Percentiles rank a stretch among this genome's conserved stretches.
Evolutionary conservation across 2,888 invertebrate genomes (phyloP).

Genomic region (Polietes domitor): DNA sequence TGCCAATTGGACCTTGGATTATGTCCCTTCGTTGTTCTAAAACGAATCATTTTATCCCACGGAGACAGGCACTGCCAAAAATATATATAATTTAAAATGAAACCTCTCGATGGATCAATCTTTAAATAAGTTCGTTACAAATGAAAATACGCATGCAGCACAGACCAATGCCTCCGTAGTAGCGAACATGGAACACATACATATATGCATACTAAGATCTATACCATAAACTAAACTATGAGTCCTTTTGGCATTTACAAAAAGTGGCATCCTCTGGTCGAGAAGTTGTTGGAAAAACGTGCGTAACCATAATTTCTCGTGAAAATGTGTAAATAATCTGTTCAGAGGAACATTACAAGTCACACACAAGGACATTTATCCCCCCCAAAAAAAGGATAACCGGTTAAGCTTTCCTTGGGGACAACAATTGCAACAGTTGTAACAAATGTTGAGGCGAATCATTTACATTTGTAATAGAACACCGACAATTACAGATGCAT

Average conservation of each 20-base stretch:
- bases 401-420: slow-evolving; percentile 23
- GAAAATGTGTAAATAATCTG: slow-evolving; percentile 65
- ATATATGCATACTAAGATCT: too few relatives aligned
- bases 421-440: slow-evolving; percentile 59
- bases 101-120: too few relatives aligned
- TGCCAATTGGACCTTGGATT: too few relatives aligned
- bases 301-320: slow-evolving; percentile 61
- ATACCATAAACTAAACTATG: not conserved
- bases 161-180: too few relatives aligned
- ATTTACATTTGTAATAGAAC: slow-evolving; percentile 66
- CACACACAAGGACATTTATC: not conserved
- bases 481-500: slow-evolving; percentile 32
- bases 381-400: not conserved
- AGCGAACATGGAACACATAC: too few relatives aligned
- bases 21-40: too few relatives aligned
- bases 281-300: slow-evolving; percentile 59
- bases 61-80: too few relatives aligned
- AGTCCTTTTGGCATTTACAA: slow-evolving; percentile 25
- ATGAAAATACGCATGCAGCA: too few relatives aligned
- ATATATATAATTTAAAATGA: too few relatives aligned
- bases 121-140: too few relatives aligned
- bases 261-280: not conserved
- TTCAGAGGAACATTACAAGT: not conserved
- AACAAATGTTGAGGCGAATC: slow-evolving; percentile 64
- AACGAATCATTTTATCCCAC: too few relatives aligned